These are phyloP conservation scores for Corapipo altera DNA, from an alignment of 2,113 vertebrate genomes.

Conservation along the genomic window DNA sequence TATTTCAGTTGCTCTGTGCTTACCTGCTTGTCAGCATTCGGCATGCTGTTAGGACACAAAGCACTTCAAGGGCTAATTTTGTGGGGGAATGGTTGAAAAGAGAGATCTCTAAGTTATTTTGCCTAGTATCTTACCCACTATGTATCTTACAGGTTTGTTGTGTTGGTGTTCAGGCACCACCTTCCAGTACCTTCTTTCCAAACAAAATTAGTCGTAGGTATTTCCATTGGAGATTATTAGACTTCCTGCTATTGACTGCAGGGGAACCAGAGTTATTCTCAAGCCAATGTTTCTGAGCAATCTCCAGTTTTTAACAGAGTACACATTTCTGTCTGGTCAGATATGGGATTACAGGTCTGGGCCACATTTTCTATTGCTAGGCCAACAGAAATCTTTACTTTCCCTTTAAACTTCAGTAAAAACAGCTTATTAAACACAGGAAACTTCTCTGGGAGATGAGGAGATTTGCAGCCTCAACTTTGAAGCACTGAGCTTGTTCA, in stretches of 20 bases:
- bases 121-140: not conserved
- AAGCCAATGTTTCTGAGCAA: not conserved
- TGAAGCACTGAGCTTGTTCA: not conserved
- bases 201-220: not conserved
- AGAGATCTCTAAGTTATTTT: not conserved
- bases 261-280: not conserved
- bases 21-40: not conserved
- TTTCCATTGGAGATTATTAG: not conserved
- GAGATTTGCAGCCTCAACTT: not conserved
- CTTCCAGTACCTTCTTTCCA: not conserved
- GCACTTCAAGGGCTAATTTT: not conserved
- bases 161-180: not conserved
- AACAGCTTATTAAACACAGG: constrained; percentile 31
- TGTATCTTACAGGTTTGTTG: not conserved
- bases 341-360: not conserved
- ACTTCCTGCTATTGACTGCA: not conserved
- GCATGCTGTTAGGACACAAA: not conserved
- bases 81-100: not conserved
- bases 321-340: constrained; percentile 5
- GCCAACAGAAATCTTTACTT: constrained; percentile 41
- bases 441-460: not conserved
- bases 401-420: constrained; percentile 27
- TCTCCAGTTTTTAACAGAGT: not conserved
- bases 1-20: not conserved
- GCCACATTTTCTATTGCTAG: not conserved